Conservation (phyloP, 2,888 invertebrate genomes). For the Frankliniella fusca region DNA sequence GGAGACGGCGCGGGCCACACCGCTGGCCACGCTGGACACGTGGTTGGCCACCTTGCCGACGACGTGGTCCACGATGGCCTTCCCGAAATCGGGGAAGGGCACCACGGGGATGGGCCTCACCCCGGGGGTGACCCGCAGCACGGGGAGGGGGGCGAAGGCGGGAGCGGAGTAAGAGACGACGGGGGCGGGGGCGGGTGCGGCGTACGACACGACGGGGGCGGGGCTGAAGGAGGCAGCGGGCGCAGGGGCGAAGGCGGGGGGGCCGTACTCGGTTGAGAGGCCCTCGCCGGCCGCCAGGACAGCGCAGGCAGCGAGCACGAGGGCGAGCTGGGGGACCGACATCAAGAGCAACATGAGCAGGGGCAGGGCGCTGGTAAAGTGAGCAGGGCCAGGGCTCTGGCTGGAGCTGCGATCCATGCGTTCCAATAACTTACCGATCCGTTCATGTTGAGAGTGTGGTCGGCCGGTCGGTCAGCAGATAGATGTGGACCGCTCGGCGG, state of each 20-base stretch:
- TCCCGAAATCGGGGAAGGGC: background rate
- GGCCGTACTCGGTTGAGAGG: background rate
- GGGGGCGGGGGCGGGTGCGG: background rate
- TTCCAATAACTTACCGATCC: too few species aligned
- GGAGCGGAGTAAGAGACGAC: background rate
- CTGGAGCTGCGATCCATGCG: too few species aligned
- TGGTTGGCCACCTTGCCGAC: background rate
- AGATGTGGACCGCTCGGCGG: too few species aligned
- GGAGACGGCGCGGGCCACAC: background rate
- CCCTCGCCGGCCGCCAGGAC: background rate
- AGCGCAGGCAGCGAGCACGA: background rate
- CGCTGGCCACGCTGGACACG: background rate
- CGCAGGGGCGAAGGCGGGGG: background rate
- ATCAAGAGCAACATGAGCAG: too few species aligned
- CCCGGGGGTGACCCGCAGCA: background rate
- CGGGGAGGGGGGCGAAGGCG: background rate
- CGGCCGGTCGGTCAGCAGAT: too few species aligned
- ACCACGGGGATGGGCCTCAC: background rate
- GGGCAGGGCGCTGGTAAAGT: too few species aligned
- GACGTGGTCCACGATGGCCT: background rate
- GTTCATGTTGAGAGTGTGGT: too few species aligned
- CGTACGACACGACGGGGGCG: background rate
- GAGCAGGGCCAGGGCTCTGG: too few species aligned
- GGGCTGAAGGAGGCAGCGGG: background rate
- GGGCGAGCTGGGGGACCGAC: too few species aligned